Evolutionary conservation across 2,888 invertebrate species (phyloP), one percentile per base, ranked within the genome.

Genomic region (Acronicta aceris): DNA sequence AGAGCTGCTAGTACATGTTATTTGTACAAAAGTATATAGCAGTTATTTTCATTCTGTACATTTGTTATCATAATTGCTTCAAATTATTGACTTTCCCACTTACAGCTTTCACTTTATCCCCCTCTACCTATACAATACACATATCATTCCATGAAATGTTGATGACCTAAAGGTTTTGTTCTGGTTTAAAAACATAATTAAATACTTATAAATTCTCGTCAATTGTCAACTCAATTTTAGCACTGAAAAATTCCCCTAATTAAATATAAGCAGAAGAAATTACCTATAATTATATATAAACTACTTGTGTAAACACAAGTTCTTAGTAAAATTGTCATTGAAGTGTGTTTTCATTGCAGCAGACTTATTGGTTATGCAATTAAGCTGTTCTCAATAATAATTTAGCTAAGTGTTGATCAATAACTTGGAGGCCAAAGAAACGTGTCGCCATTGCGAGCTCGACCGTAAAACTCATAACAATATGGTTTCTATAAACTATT

Each of bases 391-490:
- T 53, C 53, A 59, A 60, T 60, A 52, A 58, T 59, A 27, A 46
- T 59, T 70, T 60, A 47, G 46, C 40, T 15, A 60, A 49, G 25
- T 59, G 50, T 59, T 59, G 65, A 78, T 79, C 79, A 69, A 79
- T 79, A 79, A 52, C 74, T 76, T 78, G 66, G 76, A 79, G 79
- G 79, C 70, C 78, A 69, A 74, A 70, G 77, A 64, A 76, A 72
- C 69, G 74, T 79, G 76, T 75, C 65, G 70, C 65, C 66, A 52
- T 62, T 65, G 62, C 65, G 64, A 73, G 69, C 66, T 71, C 63
- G 53, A 48, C 48, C 46, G 48, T 58, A 50, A 49, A 61, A 69
- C 60, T 65, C 59, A 49, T 51, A 61, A 62, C 25, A 43, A 36
- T 59, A 71, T 38, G 54, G 54, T 46, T 69, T 64, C 48, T 48